phyloP scores from a whole-genome alignment of 1,140 invertebrate genomes.

The Tetragonula clypearis region DNA sequence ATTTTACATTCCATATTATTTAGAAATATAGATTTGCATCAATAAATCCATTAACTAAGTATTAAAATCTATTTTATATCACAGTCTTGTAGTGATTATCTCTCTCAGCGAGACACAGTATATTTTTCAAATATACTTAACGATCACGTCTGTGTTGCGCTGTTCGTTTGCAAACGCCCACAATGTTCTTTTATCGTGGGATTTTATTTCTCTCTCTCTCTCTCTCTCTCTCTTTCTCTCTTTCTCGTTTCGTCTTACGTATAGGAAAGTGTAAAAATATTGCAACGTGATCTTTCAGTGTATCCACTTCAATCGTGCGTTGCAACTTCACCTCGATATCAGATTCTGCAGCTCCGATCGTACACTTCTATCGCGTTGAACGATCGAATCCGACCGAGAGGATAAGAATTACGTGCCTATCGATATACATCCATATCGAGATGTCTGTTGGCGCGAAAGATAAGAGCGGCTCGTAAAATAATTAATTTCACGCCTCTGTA shows the following conservation, averaged over 20 bases:
- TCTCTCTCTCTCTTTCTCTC: too few relatives aligned
- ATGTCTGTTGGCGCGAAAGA: constrained; percentile 1
- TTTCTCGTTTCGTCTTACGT: not conserved
- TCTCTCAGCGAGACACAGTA: too few relatives aligned
- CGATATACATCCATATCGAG: constrained; percentile 27
- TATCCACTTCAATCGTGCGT: constrained; percentile 8
- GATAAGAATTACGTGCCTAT: constrained; percentile 21
- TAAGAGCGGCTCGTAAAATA: constrained; percentile 36
- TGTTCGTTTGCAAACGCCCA: too few relatives aligned
- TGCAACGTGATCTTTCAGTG: constrained; percentile 33
- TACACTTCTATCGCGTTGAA: constrained; percentile 10
- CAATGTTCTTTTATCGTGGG: too few relatives aligned
- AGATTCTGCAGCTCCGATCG: constrained; percentile 21
- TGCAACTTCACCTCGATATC: not conserved
- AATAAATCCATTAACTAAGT: too few relatives aligned
- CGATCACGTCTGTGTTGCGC: too few relatives aligned
- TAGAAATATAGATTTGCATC: too few relatives aligned
- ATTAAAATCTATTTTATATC: too few relatives aligned
- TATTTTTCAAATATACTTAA: too few relatives aligned
- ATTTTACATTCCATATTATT: too few relatives aligned
- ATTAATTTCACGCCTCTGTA: constrained; percentile 48
- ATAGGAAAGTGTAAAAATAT: not conserved
- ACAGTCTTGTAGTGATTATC: too few relatives aligned
- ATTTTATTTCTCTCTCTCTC: too few relatives aligned
- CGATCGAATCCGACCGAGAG: constrained; percentile 20